Conservation (phyloP, 2,113 vertebrate genomes). For the Podarcis raffonei region DNA sequence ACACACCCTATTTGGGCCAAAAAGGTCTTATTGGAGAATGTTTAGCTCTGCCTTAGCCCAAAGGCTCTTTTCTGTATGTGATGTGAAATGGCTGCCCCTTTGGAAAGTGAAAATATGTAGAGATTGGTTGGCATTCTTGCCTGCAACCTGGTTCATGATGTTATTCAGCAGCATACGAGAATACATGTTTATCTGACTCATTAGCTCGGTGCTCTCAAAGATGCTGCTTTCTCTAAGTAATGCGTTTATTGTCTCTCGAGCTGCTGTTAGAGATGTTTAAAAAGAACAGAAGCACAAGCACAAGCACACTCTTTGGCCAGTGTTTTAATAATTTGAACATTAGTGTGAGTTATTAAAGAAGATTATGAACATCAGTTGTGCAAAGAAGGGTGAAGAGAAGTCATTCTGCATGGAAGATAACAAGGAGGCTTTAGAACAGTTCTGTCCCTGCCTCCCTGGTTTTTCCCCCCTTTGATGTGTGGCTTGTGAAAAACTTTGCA, state of each 20-base stretch:
- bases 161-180: background rate
- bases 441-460: background rate
- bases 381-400: background rate
- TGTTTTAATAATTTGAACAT: background rate
- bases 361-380: background rate
- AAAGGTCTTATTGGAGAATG: background rate
- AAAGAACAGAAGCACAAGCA: background rate
- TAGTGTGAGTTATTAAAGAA: background rate
- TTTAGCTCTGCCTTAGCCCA: background rate
- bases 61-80: background rate
- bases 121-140: background rate
- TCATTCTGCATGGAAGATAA: background rate
- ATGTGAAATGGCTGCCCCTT: background rate
- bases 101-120: background rate
- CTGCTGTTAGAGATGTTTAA: background rate
- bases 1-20: no score
- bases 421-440: background rate
- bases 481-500: background rate
- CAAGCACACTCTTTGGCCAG: background rate
- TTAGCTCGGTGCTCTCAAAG: accelerated
- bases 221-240: accelerated
- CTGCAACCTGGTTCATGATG: background rate
- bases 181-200: background rate
- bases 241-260: background rate
- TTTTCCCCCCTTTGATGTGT: constrained; percentile 23